Evolutionary conservation across 2,797 vertebrate species (phyloP), one percentile per base, ranked within the genome.

Genomic region (Coregonus sp.): DNA sequence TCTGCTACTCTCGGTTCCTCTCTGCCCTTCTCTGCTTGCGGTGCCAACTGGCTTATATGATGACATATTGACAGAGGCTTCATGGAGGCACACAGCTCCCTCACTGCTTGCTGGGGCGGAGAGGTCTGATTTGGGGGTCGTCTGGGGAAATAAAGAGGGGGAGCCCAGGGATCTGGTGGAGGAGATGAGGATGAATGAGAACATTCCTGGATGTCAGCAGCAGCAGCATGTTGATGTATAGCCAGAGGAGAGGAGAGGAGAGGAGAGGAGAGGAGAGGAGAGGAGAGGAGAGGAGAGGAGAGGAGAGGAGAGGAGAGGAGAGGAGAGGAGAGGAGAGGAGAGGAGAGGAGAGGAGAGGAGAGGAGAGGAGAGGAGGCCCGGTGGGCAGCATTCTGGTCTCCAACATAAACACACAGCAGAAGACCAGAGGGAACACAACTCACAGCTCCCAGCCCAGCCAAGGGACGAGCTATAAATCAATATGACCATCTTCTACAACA

Each of bases 141-240:
- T 85, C 80, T 18, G 72, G 90, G 90, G 88, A 90, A 91, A 89
- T 92, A 47, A 47, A 47, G 9, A 47, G 4, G 9, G 40, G 40
- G 40, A 47, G 40, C 37, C 37, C 37, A 80, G 16, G 82, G 89
- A 88, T 86, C 40, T 47, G 40, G 14, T 82, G 81, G 80, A 61
- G 88, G 89, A 40, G 54, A 93, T 91, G 89, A 94, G 90, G 89
- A 93, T 93, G 86, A 91, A 95, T 93, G 91, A 91, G 91, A 88
- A 91, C 87, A 91, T 93, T 80, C 91, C 79, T 90, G 90, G 88
- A 86, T 91, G 92, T 92, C 91, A 93, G 88, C 85, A 80, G 80
- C 37, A 37, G 37, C 73, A 78, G 86, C 80, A 81, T 9, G n/a
- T 61, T 61, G 56, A 61, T 61, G n/a, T n/a, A n/a, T n/a, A n/a